Percentiles rank a stretch among this genome's conserved stretches.
Conservation (phyloP, 2,113 vertebrate species). For the Indicator maculatus region DNA sequence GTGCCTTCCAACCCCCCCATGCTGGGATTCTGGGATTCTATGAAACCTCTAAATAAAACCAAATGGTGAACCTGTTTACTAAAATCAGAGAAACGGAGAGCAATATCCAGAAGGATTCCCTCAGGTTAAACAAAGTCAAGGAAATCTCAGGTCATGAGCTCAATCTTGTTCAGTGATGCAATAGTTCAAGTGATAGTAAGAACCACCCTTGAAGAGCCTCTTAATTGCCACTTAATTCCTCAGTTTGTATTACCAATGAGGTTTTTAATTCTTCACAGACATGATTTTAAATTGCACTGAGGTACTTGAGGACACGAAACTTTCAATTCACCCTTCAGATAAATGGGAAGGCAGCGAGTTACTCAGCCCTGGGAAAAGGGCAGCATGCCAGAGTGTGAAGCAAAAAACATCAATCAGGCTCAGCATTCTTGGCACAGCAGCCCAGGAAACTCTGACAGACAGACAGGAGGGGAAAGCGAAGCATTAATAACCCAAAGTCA, state of each 20-base stretch:
- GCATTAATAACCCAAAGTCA: neutral
- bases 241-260: neutral
- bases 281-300: neutral
- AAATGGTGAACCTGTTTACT: no score
- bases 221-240: neutral
- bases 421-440: neutral
- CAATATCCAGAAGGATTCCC: neutral
- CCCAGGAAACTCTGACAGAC: constrained; percentile 47
- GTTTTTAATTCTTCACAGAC: neutral
- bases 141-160: neutral
- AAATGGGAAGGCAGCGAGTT: neutral
- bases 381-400: neutral
- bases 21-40: no score
- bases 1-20: no score
- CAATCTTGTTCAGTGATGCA: neutral
- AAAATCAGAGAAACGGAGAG: no score
- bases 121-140: neutral
- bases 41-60: no score
- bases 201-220: neutral
- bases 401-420: neutral
- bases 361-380: neutral
- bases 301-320: neutral
- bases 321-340: neutral
- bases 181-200: neutral
- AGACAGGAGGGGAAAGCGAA: neutral